Evolutionary conservation across 1,140 invertebrate genomes (phyloP), one percentile per base, ranked within the genome.

Genomic region (Anoplophora glabripennis): DNA sequence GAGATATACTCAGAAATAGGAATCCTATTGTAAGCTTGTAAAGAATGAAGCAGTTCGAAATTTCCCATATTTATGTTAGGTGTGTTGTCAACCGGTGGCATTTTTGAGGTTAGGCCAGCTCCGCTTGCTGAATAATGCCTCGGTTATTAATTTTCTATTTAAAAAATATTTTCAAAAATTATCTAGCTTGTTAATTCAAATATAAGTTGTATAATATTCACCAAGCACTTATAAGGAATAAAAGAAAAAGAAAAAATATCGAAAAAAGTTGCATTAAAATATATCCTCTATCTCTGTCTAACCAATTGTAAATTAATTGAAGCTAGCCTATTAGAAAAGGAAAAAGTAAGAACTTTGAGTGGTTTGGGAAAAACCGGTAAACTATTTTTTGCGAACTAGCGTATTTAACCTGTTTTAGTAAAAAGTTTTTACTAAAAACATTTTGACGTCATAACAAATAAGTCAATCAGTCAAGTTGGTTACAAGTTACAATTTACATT

Each of bases 1-100:
- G 91, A 94, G 65, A 84, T 83, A 74, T 92, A 94, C 76, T 94
- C 92, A 63, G 86, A 83, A 3, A 94, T 86, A 40, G 89, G 87
- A 71, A 92, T 83, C n/a, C 81, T 78, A 70, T 85, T 81, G 63
- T 85, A 86, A 0, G 83, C 84, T 75, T 84, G 86, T 28, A 82
- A 77, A 4, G 83, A 82, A 60, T 80, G 82, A 63, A 85, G 71
- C 49, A 87, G 73, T 72, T 87, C 82, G 75, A 87, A 89, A 64
- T 72, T 75, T 47, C 73, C 73, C 67, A 75, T 77, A 40, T 72
- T 72, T 7, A 59, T 52, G 47, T 74, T 69, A 21, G 79, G 78
- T 17, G 81, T 81, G 17, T 64, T 79, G 64, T 83, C 80, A 15
- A 78, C 76, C 60, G 81, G 80, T 59, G 80, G 76, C 80, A 81